Evolutionary conservation across 2,888 invertebrate genomes (phyloP).

Genomic region (Tolmerus cingulatus): DNA sequence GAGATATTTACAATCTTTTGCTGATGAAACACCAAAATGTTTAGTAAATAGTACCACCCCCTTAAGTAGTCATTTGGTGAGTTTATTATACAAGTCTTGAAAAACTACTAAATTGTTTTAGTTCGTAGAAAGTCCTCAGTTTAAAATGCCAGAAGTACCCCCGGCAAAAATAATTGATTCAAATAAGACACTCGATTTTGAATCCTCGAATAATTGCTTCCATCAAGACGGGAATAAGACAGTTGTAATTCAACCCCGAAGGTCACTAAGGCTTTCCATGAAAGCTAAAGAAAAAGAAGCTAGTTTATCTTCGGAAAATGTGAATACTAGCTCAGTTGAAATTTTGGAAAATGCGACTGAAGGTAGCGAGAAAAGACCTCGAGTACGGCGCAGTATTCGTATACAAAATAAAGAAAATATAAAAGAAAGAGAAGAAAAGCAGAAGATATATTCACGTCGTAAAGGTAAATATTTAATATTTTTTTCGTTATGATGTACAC

Average conservation of each 20-base stretch:
- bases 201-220: not conserved
- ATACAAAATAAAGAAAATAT: not conserved
- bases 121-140: constrained; percentile 52
- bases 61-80: constrained; percentile 52
- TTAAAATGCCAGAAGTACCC: constrained; percentile 52
- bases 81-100: not conserved
- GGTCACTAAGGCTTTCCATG: not conserved
- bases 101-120: constrained; percentile 36
- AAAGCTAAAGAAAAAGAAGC: not conserved
- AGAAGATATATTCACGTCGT: not conserved
- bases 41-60: not conserved
- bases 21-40: not conserved
- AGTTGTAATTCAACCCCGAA: constrained; percentile 7
- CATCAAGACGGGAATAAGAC: constrained; percentile 36
- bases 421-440: not conserved
- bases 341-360: not conserved
- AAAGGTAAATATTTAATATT: not conserved
- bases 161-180: not conserved
- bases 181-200: not conserved
- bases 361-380: not conserved
- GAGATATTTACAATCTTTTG: not conserved
- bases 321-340: not conserved
- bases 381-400: not conserved
- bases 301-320: not conserved
- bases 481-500: not conserved